Base-by-base conservation (phyloP, 2,888 invertebrate genomes). In the Cosmia trapezina region DNA sequence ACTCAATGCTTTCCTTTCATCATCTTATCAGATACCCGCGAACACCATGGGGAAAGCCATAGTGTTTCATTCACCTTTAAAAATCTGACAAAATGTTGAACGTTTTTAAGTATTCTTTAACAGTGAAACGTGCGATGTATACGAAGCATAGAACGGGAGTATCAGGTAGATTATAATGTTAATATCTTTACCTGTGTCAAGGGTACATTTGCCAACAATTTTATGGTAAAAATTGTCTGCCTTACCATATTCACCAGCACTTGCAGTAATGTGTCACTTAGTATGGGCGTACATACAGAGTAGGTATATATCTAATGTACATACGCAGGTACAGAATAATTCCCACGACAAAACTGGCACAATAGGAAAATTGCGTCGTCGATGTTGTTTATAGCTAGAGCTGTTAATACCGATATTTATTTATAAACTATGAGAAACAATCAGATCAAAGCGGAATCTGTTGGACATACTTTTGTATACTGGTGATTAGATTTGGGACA, bases 291-390 rank as follows among this genome's bases (percentile, higher is more conserved):
- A 80, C 67, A 75, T 86, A 83, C 84, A 80, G 80, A 87, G 59
- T 74, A 57, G 8, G n/a, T 66, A 59, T 61, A 49, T 66, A 53
- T 86, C 81, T 85, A 78, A 79, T 69, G 82, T 78, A 73, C 74
- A 68, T 81, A 70, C 73, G 76, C 76, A 73, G 68, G 81, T 84
- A 85, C 78, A 82, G 62, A 65, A 73, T 71, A 67, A 85, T 94
- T 94, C 94, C 89, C 94, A 94, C 94, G 93, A 89, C 85, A 83
- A 81, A 89, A 87, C 87, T 90, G 82, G 88, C 87, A 93, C 93
- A 93, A 92, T 92, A 89, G 92, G 92, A 93, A 94, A 93, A 94
- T 91, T 92, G 90, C 91, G 91, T 91, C 88, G 88, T 65, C 76
- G 78, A 81, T 77, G 73, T 74, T 51, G 47, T 62, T 65, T 76